Conservation (phyloP, 2,113 vertebrate genomes). For the Suricata suricatta region DNA sequence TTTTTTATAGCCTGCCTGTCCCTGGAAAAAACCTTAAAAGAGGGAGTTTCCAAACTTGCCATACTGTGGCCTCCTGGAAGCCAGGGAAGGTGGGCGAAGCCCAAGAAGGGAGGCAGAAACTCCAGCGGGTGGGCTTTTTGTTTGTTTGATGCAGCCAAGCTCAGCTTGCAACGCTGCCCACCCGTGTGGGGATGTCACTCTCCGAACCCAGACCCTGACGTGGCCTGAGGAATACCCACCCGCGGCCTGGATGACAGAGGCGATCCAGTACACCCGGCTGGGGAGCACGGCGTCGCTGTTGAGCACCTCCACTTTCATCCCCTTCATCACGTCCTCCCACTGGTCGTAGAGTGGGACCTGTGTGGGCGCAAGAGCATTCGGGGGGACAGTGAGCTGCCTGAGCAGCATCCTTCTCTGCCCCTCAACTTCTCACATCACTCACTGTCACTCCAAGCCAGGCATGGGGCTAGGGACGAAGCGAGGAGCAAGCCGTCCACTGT, state of each 20-base stretch:
- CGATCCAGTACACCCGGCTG: constrained; percentile 98
- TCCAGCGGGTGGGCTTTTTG: too few relatives aligned
- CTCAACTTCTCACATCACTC: too few relatives aligned
- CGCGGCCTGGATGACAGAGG: constrained; percentile 91
- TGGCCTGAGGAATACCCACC: constrained; percentile 82
- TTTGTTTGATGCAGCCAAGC: background rate
- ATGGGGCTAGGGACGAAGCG: background rate
- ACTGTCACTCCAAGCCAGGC: background rate
- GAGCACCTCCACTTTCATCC: constrained; percentile 96
- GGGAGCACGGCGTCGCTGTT: constrained; percentile 93
- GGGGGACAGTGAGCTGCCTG: background rate
- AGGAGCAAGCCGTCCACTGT: rapidly evolving
- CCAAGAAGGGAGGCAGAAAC: background rate
- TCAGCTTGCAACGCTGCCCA: background rate
- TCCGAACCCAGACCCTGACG: background rate
- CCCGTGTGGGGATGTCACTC: rapidly evolving
- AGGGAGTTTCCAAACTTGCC: background rate
- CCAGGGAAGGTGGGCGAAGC: background rate
- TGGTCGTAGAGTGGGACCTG: constrained; percentile 93
- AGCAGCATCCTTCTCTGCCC: background rate
- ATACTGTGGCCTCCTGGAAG: background rate
- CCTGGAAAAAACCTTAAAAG: background rate
- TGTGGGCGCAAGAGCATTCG: rapidly evolving
- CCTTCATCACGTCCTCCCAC: constrained; percentile 94
- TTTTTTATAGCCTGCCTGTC: background rate